Evolutionary conservation across 2,797 vertebrate genomes (phyloP).

Genomic region (Avahi laniger): DNA sequence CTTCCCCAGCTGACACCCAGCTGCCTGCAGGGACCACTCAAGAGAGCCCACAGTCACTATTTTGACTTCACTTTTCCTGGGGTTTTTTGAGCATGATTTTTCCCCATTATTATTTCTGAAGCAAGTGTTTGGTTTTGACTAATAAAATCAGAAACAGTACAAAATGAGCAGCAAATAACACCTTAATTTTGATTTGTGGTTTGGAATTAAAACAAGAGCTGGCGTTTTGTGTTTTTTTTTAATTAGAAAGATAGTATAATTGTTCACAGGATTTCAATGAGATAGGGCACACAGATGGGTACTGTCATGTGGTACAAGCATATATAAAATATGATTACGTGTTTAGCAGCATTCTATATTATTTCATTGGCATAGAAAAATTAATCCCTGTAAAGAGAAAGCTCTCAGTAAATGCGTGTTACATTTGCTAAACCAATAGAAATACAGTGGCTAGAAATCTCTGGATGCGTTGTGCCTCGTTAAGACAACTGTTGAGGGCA

Average conservation of each 20-base stretch:
- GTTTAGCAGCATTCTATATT: not conserved
- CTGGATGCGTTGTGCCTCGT: not conserved
- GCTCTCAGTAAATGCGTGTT: not conserved
- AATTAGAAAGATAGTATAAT: not conserved
- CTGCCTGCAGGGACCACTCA: rapidly evolving
- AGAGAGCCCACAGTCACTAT: not conserved
- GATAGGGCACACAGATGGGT: rapidly evolving
- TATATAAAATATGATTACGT: not conserved
- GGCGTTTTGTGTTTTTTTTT: not conserved
- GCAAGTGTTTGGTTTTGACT: not conserved
- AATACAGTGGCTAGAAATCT: not conserved
- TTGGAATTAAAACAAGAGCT: not conserved
- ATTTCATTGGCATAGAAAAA: not conserved
- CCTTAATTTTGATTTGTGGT: not conserved
- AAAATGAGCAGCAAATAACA: not conserved
- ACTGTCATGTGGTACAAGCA: too few species aligned
- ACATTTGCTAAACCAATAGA: not conserved
- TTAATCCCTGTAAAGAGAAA: not conserved
- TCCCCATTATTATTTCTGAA: not conserved
- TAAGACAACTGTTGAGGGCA: not conserved
- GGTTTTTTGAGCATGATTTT: not conserved
- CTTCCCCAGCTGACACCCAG: not conserved
- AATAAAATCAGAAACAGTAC: not conserved
- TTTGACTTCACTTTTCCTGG: not conserved
- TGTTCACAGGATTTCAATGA: not conserved